Conservation (phyloP, 2,888 invertebrate genomes). For the Beris chalybata region DNA sequence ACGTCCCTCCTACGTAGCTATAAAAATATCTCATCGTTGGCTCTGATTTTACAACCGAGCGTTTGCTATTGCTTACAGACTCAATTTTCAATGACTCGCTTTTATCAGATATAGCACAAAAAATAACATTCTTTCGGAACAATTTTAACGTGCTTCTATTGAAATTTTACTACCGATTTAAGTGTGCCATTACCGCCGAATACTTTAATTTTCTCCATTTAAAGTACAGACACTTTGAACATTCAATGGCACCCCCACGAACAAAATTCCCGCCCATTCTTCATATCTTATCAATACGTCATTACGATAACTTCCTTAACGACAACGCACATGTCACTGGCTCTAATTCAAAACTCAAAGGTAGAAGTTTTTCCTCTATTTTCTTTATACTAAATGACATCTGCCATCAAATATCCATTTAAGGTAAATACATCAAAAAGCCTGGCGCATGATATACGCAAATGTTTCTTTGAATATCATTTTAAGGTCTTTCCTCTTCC, state of each 20-base stretch:
- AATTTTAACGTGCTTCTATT: no score
- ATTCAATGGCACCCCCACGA: background rate
- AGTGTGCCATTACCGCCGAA: no score
- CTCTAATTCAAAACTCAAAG: conserved; percentile 28
- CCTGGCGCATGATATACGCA: conserved; percentile 28
- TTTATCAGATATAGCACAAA: no score
- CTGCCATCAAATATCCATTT: conserved; percentile 40
- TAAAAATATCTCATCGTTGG: no score
- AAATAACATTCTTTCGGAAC: no score
- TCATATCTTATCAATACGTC: conserved; percentile 34
- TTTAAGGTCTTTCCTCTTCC: conserved; percentile 30
- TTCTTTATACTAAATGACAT: conserved; percentile 35
- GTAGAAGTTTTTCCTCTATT: background rate
- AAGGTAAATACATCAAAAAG: conserved; percentile 37
- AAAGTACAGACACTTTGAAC: background rate
- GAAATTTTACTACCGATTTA: no score
- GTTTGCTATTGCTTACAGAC: no score
- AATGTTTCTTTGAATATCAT: conserved; percentile 34
- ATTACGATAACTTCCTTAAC: conserved; percentile 36
- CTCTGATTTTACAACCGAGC: no score
- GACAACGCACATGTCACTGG: conserved; percentile 35
- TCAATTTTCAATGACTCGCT: no score
- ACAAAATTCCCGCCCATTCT: background rate
- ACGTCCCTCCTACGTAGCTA: no score
- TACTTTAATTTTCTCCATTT: no score